Conservation (phyloP, 2,797 vertebrate species). For the Avahi laniger region DNA sequence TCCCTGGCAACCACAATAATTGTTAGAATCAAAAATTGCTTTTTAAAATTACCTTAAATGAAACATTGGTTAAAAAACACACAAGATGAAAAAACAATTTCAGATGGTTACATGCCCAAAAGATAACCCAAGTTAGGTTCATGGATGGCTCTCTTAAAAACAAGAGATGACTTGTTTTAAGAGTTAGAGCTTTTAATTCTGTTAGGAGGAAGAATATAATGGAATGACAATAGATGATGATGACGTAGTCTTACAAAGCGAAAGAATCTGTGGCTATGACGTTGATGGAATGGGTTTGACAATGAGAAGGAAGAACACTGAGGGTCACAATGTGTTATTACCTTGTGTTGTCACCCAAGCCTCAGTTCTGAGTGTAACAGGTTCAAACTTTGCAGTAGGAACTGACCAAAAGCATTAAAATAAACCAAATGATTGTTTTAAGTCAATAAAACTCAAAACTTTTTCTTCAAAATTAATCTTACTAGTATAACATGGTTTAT, state of each 20-base stretch:
- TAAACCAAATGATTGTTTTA: conserved; percentile 13
- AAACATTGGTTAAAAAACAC: not conserved
- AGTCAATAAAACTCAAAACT: not conserved
- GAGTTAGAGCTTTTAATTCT: not conserved
- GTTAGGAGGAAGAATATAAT: not conserved
- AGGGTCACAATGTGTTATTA: conserved; percentile 62
- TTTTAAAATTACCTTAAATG: conserved; percentile 26
- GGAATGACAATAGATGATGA: not conserved
- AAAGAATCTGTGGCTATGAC: not conserved
- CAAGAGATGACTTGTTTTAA: conserved; percentile 33
- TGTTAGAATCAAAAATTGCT: not conserved
- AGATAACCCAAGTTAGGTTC: not conserved
- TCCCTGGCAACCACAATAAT: not conserved
- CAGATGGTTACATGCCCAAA: not conserved
- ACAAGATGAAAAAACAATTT: not conserved
- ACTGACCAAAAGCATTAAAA: conserved; percentile 73
- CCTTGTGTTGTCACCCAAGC: conserved; percentile 80
- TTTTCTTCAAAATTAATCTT: conserved; percentile 19
- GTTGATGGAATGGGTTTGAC: not conserved
- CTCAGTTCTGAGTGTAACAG: conserved; percentile 79
- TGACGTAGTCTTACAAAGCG: not conserved
- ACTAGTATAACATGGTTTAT: not conserved
- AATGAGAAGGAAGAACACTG: not conserved
- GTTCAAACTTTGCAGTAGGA: conserved; percentile 77
- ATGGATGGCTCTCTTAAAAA: conserved; percentile 14